Conservation (phyloP, 2,888 invertebrate genomes). For the Lypha dubia region DNA sequence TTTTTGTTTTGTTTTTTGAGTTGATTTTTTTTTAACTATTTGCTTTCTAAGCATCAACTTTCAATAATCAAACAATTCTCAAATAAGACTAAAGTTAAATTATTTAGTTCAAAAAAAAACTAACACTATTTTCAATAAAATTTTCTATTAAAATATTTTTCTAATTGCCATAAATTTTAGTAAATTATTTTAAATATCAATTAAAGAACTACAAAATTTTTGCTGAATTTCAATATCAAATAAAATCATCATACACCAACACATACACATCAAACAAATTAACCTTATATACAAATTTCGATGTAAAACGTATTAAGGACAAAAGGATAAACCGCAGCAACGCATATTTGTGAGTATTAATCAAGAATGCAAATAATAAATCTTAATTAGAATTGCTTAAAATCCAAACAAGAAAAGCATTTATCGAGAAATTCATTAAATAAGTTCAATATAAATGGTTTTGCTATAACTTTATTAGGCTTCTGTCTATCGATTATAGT, state of each 20-base stretch:
- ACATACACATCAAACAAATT: slow-evolving; percentile 7
- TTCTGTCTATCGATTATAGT: background rate
- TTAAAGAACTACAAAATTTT: background rate
- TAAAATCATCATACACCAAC: background rate
- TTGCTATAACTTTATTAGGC: slow-evolving; percentile 5
- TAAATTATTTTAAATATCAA: background rate
- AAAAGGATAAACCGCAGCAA: slow-evolving; percentile 20
- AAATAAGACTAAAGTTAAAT: too few species aligned
- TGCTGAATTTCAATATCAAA: background rate
- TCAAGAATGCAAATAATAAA: slow-evolving; percentile 36
- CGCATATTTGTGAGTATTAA: slow-evolving; percentile 18
- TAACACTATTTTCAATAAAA: too few species aligned
- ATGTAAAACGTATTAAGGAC: background rate
- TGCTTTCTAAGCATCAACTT: too few species aligned
- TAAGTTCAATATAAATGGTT: background rate
- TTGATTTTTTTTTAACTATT: too few species aligned
- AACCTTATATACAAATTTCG: background rate
- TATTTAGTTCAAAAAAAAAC: too few species aligned
- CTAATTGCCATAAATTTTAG: too few species aligned
- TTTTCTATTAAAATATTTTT: too few species aligned
- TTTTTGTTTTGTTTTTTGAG: too few species aligned
- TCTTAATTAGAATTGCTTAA: slow-evolving; percentile 33
- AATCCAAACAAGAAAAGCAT: slow-evolving; percentile 13
- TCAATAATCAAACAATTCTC: too few species aligned
- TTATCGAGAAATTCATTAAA: slow-evolving; percentile 39